These are phyloP conservation scores for Heliocidaris tuberculata DNA, from an alignment of 35 echinoderm and acorn worm genomes.

Conservation along the genomic window DNA sequence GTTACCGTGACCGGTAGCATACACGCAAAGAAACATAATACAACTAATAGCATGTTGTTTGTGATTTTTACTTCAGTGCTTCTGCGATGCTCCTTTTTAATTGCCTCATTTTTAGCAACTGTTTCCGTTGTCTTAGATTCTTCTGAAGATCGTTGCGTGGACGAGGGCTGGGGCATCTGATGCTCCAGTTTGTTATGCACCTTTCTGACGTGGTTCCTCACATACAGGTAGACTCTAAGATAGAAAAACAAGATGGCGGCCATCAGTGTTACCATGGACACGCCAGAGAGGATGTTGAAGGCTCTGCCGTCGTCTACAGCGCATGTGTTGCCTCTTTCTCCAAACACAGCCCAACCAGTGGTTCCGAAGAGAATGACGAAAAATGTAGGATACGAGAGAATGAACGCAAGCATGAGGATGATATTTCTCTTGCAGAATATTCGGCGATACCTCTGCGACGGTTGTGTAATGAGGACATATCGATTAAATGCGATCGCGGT, in stretches of 20 bases:
- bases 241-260: slow-evolving; percentile 31
- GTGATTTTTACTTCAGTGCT: slow-evolving; percentile 19
- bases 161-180: not conserved
- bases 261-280: slow-evolving; percentile 36
- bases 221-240: slow-evolving; percentile 14
- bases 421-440: slow-evolving; percentile 19
- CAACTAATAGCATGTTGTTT: slow-evolving; percentile 12
- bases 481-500: slow-evolving; percentile 27
- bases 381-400: not conserved
- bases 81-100: not conserved
- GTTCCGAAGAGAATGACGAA: not conserved
- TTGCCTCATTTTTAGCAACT: not conserved
- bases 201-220: slow-evolving; percentile 20
- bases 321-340: not conserved
- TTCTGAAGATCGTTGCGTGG: not conserved
- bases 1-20: slow-evolving; percentile 2
- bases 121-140: not conserved
- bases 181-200: not conserved
- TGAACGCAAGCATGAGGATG: not conserved
- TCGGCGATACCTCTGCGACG: not conserved
- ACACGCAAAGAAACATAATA: slow-evolving; percentile 27
- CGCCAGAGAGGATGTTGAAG: slow-evolving; percentile 7
- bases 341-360: slow-evolving; percentile 28
- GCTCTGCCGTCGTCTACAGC: not conserved
- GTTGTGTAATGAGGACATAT: slow-evolving; percentile 24